phyloP scores from a whole-genome alignment of 64 coral and sea anemone genomes.

The Actinia tenebrosa region DNA sequence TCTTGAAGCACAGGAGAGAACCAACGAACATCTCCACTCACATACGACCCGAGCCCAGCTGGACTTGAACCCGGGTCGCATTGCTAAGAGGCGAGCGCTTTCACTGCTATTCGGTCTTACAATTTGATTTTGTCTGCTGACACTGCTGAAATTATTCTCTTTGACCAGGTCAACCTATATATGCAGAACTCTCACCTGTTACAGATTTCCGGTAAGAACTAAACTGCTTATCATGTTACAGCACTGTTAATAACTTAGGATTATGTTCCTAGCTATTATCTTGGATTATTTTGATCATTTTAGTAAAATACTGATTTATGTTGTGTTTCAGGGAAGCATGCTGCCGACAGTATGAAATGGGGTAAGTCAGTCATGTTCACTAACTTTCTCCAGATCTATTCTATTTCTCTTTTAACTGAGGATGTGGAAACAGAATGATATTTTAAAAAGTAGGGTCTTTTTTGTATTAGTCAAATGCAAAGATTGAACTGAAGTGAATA shows the following conservation, averaged over 20 bases:
- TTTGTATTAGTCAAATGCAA: too few relatives aligned
- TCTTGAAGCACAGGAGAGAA: not conserved
- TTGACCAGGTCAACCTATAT: slow-evolving; percentile 80
- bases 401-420: not conserved
- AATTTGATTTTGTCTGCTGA: not conserved
- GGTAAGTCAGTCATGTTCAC: slow-evolving; percentile 45
- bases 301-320: not conserved
- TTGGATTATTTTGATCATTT: not conserved
- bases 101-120: too few relatives aligned
- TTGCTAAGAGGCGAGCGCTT: too few relatives aligned
- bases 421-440: too few relatives aligned
- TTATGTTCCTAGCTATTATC: not conserved
- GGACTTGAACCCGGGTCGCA: too few relatives aligned
- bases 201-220: slow-evolving; percentile 87
- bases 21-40: not conserved
- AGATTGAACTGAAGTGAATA: too few relatives aligned
- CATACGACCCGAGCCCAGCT: too few relatives aligned
- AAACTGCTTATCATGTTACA: not conserved
- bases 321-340: slow-evolving; percentile 79
- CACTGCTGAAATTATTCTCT: not conserved
- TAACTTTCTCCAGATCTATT: not conserved
- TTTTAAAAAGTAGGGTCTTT: too few relatives aligned
- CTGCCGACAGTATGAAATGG: slow-evolving; percentile 99
- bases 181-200: slow-evolving; percentile 97
- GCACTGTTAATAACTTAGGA: not conserved